phyloP scores from a whole-genome alignment of 1,140 invertebrate genomes.

The Adoxophyes honmai region DNA sequence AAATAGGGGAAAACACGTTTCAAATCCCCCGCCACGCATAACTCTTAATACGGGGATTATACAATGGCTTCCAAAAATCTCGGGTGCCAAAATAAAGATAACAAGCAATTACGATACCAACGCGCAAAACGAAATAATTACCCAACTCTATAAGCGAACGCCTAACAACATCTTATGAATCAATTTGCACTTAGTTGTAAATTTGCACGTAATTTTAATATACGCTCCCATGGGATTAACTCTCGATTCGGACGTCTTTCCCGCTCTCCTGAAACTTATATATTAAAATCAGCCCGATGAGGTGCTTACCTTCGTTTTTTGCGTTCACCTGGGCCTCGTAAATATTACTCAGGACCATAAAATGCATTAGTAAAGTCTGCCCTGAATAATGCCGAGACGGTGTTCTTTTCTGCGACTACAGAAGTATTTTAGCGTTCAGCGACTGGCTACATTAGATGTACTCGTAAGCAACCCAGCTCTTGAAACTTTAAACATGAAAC shows the following conservation, averaged over 20 bases:
- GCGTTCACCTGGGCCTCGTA: constrained; percentile 53
- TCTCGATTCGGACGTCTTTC: not conserved
- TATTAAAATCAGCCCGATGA: constrained; percentile 36
- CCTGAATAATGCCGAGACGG: constrained; percentile 49
- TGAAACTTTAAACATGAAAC: no score
- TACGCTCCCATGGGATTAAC: not conserved
- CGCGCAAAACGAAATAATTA: constrained; percentile 24
- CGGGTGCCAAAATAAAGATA: constrained; percentile 68
- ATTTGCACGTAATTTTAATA: not conserved
- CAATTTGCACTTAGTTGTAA: no score
- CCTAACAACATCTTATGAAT: no score
- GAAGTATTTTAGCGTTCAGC: constrained; percentile 19
- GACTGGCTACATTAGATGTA: no score
- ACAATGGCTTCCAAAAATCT: constrained; percentile 65
- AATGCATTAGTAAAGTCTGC: constrained; percentile 64
- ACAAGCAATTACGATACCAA: constrained; percentile 63
- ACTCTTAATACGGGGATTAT: constrained; percentile 74
- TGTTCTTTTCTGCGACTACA: constrained; percentile 31
- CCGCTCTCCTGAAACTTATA: constrained; percentile 22
- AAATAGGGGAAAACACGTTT: constrained; percentile 67
- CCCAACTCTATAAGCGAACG: not conserved
- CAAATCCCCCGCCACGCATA: constrained; percentile 69
- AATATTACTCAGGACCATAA: constrained; percentile 55
- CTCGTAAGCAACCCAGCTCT: no score
- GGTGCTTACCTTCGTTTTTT: constrained; percentile 42